phyloP scores from a whole-genome alignment of 2,888 invertebrate species.

The Nezara viridula region DNA sequence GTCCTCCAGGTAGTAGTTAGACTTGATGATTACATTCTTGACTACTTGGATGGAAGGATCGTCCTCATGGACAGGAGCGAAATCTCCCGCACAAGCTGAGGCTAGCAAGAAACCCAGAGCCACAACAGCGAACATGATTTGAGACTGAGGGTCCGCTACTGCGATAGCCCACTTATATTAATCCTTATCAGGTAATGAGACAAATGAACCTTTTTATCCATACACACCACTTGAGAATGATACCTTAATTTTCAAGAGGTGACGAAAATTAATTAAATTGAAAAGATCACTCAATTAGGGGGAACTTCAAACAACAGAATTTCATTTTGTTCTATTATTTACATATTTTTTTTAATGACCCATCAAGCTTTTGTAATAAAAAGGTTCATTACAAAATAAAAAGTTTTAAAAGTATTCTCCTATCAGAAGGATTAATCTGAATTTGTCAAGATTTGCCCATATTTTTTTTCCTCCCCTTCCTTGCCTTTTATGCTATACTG shows the following conservation, averaged over 20 bases:
- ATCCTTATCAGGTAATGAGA: background rate
- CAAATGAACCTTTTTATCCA: background rate
- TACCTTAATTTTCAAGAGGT: background rate
- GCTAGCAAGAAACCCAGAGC: background rate
- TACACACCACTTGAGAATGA: background rate
- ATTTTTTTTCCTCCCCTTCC: too few relatives aligned
- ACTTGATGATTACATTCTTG: background rate
- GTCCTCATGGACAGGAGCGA: background rate
- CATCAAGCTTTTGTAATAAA: too few relatives aligned
- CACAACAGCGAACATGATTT: background rate
- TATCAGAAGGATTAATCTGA: too few relatives aligned
- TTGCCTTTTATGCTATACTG: too few relatives aligned
- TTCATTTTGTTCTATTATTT: too few relatives aligned
- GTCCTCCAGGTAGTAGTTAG: conserved; percentile 25
- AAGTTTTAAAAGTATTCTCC: too few relatives aligned
- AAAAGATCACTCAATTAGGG: background rate
- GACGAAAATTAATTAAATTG: background rate
- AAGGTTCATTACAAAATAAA: too few relatives aligned
- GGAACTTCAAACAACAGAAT: too few relatives aligned
- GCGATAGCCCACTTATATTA: background rate
- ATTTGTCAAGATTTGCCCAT: too few relatives aligned
- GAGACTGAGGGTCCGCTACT: background rate
- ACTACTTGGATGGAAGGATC: background rate
- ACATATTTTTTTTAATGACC: too few relatives aligned
- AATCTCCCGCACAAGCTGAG: background rate